These are phyloP conservation scores for Simalia tracyae DNA, from an alignment of 2,797 vertebrate species.

Conservation along the genomic window DNA sequence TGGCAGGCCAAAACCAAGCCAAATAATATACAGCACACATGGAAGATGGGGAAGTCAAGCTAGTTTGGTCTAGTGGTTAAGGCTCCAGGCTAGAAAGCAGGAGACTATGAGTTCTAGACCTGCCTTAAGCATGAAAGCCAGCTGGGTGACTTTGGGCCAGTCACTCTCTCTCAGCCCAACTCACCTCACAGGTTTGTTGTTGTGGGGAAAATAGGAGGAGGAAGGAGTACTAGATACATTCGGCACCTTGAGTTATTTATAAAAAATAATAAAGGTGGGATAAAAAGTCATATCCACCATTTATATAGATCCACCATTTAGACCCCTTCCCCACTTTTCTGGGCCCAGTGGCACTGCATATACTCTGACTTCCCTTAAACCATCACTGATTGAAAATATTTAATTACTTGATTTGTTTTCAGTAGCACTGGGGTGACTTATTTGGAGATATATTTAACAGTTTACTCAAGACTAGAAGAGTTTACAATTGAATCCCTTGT, in stretches of 20 bases:
- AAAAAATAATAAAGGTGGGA: too few species aligned
- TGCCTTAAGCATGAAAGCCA: too few species aligned
- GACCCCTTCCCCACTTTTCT: background rate
- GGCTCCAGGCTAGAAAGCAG: too few species aligned
- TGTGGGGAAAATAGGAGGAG: too few species aligned
- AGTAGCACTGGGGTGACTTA: background rate
- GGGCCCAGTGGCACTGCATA: background rate
- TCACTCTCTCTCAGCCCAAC: too few species aligned
- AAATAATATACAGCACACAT: background rate
- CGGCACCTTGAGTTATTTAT: too few species aligned
- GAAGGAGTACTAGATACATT: too few species aligned
- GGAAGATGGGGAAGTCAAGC: background rate
- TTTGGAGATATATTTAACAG: background rate
- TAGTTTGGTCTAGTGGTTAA: too few species aligned
- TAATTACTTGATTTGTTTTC: background rate
- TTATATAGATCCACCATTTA: background rate
- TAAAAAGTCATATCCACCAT: too few species aligned
- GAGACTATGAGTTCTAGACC: too few species aligned
- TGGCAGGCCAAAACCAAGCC: background rate
- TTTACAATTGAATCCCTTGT: slow-evolving; percentile 13
- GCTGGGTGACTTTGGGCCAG: too few species aligned
- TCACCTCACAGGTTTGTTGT: too few species aligned
- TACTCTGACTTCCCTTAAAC: background rate
- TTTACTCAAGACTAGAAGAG: background rate
- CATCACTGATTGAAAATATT: background rate